Evolutionary conservation across 2,113 vertebrate species (phyloP).

Genomic region (crab-eating macaque (Macaca fascicularis)): T2T-MFA8v1.1 NC_088380.1:89365001-89365500

Average conservation of each 20-base stretch:
- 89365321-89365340: too few species aligned
- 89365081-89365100: background rate
- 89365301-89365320: too few species aligned
- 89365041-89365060: background rate
- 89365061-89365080: background rate
- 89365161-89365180: background rate
- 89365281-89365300: too few species aligned
- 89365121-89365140: background rate
- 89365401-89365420: too few species aligned
- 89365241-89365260: background rate
- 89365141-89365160: background rate
- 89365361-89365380: too few species aligned
- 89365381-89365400: too few species aligned
- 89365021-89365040: background rate
- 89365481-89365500: too few species aligned
- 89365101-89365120: background rate
- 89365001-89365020: background rate
- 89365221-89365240: background rate
- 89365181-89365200: background rate
- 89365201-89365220: background rate
- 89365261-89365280: background rate
- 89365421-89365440: too few species aligned
- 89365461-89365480: too few species aligned
- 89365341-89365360: too few species aligned
- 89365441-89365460: too few species aligned